Evolutionary conservation across 2,888 invertebrate genomes (phyloP).

Genomic region (Trachelus stipa): DNA sequence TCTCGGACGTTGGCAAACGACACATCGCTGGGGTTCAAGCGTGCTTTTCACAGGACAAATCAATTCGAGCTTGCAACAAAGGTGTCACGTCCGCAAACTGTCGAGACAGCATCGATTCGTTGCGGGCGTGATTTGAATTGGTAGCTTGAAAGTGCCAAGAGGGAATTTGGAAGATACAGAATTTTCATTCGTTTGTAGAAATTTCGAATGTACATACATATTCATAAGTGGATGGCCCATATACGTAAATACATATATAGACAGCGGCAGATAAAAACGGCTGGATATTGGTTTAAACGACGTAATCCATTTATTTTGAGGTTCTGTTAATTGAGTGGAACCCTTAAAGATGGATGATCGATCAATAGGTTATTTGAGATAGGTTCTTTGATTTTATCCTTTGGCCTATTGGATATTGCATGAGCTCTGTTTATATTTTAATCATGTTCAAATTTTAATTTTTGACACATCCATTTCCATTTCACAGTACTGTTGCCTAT

Average conservation of each 20-base stretch:
- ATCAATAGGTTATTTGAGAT: too few species aligned
- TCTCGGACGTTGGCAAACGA: constrained; percentile 18
- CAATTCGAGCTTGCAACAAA: constrained; percentile 25
- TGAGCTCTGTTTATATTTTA: too few species aligned
- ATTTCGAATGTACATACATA: neutral
- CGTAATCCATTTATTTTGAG: too few species aligned
- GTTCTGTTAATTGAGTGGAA: too few species aligned
- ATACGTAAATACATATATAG: neutral
- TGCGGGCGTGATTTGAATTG: constrained; percentile 12
- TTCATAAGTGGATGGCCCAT: neutral
- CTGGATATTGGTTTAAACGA: too few species aligned
- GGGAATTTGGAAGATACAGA: neutral
- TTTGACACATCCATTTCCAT: too few species aligned
- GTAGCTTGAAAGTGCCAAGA: constrained; percentile 14
- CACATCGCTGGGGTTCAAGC: constrained; percentile 28
- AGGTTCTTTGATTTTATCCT: too few species aligned
- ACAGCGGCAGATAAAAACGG: too few species aligned
- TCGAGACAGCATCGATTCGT: constrained; percentile 30
- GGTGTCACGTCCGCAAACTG: constrained; percentile 34
- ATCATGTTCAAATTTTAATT: too few species aligned
- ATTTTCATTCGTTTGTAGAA: neutral
- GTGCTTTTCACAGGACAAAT: constrained; percentile 32
- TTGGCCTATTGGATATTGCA: too few species aligned
- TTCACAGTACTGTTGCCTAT: too few species aligned
- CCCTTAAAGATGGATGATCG: too few species aligned